phyloP scores from a whole-genome alignment of 2,888 invertebrate genomes.

The Oligia strigilis region DNA sequence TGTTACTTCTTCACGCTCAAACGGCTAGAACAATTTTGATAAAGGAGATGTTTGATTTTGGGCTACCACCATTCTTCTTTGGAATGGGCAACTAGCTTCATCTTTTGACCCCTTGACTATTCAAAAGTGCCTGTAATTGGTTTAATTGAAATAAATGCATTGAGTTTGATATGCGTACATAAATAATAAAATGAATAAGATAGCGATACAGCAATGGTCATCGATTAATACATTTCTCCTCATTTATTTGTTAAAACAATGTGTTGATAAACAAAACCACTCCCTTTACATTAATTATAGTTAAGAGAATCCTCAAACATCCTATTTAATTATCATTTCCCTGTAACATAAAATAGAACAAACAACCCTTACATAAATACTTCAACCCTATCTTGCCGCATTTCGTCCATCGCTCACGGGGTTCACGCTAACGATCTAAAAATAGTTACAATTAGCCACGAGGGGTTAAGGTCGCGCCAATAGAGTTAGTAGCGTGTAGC shows the following conservation, averaged over 20 bases:
- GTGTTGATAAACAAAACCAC: neutral
- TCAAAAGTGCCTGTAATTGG: too few relatives aligned
- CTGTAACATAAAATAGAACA: constrained; percentile 10
- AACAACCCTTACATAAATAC: constrained; percentile 32
- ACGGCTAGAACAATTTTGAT: too few relatives aligned
- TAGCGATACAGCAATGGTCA: neutral
- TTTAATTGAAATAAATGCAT: too few relatives aligned
- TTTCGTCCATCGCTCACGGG: constrained; percentile 26
- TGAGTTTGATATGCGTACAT: too few relatives aligned
- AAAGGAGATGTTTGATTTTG: too few relatives aligned
- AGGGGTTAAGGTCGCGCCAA: constrained; percentile 45
- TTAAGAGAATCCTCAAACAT: neutral
- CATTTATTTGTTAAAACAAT: too few relatives aligned
- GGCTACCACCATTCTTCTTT: too few relatives aligned
- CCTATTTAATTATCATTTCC: constrained; percentile 14
- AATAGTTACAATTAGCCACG: constrained; percentile 55
- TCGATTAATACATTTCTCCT: too few relatives aligned
- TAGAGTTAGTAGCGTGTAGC: constrained; percentile 42
- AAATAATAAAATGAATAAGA: too few relatives aligned
- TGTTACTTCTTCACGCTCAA: too few relatives aligned
- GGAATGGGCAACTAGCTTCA: too few relatives aligned
- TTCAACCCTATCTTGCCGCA: constrained; percentile 41
- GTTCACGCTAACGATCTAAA: constrained; percentile 44
- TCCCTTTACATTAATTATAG: neutral
- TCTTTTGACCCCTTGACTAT: too few relatives aligned